Conservation (phyloP, 2,113 vertebrate species). For the Plecturocebus donacophilus region DNA sequence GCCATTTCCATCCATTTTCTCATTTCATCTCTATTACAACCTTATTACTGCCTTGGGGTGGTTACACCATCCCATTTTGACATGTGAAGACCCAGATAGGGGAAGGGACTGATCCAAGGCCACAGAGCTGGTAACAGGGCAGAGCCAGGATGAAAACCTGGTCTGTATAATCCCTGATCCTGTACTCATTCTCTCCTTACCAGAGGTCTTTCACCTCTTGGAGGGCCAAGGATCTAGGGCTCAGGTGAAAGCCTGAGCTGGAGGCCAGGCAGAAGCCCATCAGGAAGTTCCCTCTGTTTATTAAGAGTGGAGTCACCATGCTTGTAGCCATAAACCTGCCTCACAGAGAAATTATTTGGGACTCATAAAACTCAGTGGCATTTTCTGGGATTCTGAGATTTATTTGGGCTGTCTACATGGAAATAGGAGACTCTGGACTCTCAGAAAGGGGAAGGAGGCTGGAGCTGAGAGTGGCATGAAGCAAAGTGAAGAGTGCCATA, state of each 20-base stretch:
- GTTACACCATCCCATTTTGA: neutral
- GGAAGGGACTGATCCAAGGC: neutral
- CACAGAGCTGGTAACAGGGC: neutral
- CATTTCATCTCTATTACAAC: neutral
- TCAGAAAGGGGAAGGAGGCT: neutral
- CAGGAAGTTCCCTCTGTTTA: neutral
- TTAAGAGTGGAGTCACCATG: neutral
- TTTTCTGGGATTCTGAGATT: slow-evolving; percentile 1
- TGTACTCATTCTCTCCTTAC: neutral
- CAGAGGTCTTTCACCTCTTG: neutral
- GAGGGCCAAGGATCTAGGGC: neutral
- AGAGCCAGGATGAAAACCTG: neutral
- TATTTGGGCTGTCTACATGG: neutral
- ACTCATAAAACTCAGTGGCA: neutral
- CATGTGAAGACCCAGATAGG: neutral
- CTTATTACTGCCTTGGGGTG: neutral
- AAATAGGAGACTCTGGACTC: neutral
- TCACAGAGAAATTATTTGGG: neutral
- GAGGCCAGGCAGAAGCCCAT: neutral
- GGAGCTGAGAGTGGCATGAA: neutral
- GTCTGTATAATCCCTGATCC: neutral
- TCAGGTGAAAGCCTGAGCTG: neutral
- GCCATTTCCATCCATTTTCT: neutral
- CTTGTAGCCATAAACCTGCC: neutral
- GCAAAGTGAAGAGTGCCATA: neutral